Percentiles rank a stretch among this genome's conserved stretches.
Evolutionary conservation across 2,797 vertebrate genomes (phyloP).

Genomic region (Stomatorhinus walkeri): DNA sequence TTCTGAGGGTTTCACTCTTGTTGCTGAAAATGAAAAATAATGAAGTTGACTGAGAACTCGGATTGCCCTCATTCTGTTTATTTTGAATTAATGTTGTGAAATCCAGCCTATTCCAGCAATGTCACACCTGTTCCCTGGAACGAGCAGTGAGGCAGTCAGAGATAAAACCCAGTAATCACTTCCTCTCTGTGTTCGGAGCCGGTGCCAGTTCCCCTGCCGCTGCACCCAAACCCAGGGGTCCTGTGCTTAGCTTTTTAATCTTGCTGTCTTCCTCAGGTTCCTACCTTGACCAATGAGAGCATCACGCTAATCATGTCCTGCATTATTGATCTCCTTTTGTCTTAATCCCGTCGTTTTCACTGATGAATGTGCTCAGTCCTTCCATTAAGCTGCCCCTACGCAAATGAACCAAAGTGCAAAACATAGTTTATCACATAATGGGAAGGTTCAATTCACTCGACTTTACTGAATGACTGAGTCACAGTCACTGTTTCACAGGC

Average conservation of each 20-base stretch:
- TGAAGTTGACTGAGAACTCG: not conserved
- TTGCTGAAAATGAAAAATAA: not conserved
- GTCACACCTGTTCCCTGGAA: not conserved
- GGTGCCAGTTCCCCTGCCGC: not conserved
- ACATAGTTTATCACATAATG: not conserved
- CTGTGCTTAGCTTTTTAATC: not conserved
- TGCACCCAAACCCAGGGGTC: not conserved
- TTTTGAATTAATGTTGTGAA: not conserved
- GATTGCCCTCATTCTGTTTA: not conserved
- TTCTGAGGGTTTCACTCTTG: not conserved
- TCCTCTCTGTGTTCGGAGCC: not conserved
- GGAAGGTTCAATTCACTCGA: not conserved
- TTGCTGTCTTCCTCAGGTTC: not conserved
- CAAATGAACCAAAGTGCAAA: not conserved
- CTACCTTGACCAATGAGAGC: not conserved
- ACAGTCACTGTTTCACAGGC: not conserved
- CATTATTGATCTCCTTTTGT: slow-evolving; percentile 6
- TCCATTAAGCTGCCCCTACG: not conserved
- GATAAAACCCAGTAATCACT: not conserved
- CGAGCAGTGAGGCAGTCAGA: not conserved
- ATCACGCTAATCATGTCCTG: not conserved
- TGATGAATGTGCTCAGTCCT: slow-evolving; percentile 4
- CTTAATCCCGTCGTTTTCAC: not conserved
- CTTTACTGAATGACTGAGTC: not conserved
- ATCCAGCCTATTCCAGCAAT: not conserved